phyloP scores from a whole-genome alignment of 2,888 invertebrate species.

The Sabatieria punctata region DNA sequence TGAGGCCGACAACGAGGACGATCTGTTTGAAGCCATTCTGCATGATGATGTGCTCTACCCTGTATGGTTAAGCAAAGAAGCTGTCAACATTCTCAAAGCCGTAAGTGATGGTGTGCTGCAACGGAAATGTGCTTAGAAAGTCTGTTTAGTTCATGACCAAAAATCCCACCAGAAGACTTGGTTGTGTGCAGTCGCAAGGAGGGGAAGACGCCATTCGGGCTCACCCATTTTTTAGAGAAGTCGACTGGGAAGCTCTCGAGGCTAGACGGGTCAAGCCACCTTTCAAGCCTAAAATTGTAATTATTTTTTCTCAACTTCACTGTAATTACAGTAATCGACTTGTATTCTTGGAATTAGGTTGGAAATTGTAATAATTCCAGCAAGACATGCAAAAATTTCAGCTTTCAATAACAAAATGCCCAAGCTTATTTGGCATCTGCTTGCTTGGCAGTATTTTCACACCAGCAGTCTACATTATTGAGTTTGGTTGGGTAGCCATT shows the following conservation, averaged over 20 bases:
- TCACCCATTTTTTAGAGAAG: constrained; percentile 58
- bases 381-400: too few species aligned
- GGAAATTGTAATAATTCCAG: too few species aligned
- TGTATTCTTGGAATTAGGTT: too few species aligned
- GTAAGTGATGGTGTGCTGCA: constrained; percentile 27
- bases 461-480: too few species aligned
- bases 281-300: constrained; percentile 91
- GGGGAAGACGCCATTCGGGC: constrained; percentile 66
- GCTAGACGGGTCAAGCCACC: constrained; percentile 79
- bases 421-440: too few species aligned
- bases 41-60: constrained; percentile 97
- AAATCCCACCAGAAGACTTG: constrained; percentile 76
- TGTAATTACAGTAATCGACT: background rate
- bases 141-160: constrained; percentile 76
- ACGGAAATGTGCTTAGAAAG: background rate
- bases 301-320: constrained; percentile 28
- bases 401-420: too few species aligned
- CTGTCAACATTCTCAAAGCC: constrained; percentile 69
- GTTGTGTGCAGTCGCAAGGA: constrained; percentile 65
- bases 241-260: constrained; percentile 90
- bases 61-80: constrained; percentile 81
- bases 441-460: too few species aligned
- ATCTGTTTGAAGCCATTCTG: constrained; percentile 91
- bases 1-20: constrained; percentile 98
- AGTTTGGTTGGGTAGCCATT: too few species aligned